Evolutionary conservation across 2,797 vertebrate species (phyloP), one percentile per base, ranked within the genome.

Genomic region (Acanthurus leucopareius): DNA sequence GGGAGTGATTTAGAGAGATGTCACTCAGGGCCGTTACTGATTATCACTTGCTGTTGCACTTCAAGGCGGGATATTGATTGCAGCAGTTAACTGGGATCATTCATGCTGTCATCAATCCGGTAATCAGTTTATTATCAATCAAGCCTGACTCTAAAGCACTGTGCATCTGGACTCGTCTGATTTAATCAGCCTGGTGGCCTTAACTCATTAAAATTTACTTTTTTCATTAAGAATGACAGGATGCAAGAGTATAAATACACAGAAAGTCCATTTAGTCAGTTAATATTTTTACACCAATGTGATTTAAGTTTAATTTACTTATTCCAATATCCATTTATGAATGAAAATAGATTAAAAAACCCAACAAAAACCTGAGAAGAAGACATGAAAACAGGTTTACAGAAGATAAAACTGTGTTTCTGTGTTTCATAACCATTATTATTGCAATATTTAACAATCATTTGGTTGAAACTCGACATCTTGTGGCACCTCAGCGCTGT

Each of bases 11-110:
- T 51, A 82, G 53, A 79, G n/a, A 68, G 62, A 69, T 2, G 71
- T 58, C 75, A 60, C 53, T 77, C 48, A 13, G 42, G 35, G 70
- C 22, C 35, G n/a, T 64, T 82, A 92, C 83, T 77, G 88, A 90
- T 90, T 63, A 63, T 54, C 42, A 47, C 22, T 82, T 74, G 51
- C 62, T 60, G 71, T 61, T 84, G 60, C 42, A 82, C 58, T 48
- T 71, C 68, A 81, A 63, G 82, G 62, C 77, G 64, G 42, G 79
- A 78, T 61, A 82, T 89, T 66, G 40, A 83, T 90, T 79, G 82
- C 65, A 40, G 61, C 66, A 45, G 49, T 67, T 82, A 65, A 87
- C 72, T 86, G 56, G 52, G 86, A 89, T 83, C 62, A 80, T 80
- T 86, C 38, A 69, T 64, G 63, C 51, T 0, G 28, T 70, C 68